Percentiles rank a stretch among this genome's conserved stretches.
Evolutionary conservation across 2,113 vertebrate genomes (phyloP).

Genomic region (Manacus vitellinus): DNA sequence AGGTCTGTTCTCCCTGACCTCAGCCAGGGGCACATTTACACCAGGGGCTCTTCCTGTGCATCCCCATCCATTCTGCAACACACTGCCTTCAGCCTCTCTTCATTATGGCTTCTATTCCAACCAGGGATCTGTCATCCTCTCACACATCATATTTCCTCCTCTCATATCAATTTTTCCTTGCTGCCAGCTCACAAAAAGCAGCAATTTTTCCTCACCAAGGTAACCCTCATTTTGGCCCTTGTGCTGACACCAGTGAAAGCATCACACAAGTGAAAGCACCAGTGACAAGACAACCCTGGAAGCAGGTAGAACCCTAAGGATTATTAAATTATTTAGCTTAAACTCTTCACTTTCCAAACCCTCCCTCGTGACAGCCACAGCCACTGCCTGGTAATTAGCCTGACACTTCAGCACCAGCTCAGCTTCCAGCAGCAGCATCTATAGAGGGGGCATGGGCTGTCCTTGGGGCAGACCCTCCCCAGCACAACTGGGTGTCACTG

Average conservation of each 20-base stretch:
- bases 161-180: not conserved
- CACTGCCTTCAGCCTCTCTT: not conserved
- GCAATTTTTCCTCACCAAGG: not conserved
- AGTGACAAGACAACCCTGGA: not conserved
- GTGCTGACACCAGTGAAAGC: not conserved
- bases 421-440: not conserved
- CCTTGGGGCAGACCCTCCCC: not conserved
- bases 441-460: rapidly evolving
- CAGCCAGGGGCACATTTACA: not conserved
- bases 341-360: not conserved
- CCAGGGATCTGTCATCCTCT: not conserved
- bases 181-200: not conserved
- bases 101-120: not conserved
- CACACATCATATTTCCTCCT: not conserved
- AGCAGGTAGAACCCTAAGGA: not conserved
- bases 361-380: not conserved
- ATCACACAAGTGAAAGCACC: not conserved
- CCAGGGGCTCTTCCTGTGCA: rapidly evolving
- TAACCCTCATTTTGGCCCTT: too few species aligned
- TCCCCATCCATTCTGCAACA: not conserved
- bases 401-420: not conserved
- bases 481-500: rapidly evolving
- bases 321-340: not conserved
- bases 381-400: not conserved
- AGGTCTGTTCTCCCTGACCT: not conserved